Evolutionary conservation across 2,888 invertebrate genomes (phyloP), one percentile per base, ranked within the genome.

Genomic region (Tipula helvola): DNA sequence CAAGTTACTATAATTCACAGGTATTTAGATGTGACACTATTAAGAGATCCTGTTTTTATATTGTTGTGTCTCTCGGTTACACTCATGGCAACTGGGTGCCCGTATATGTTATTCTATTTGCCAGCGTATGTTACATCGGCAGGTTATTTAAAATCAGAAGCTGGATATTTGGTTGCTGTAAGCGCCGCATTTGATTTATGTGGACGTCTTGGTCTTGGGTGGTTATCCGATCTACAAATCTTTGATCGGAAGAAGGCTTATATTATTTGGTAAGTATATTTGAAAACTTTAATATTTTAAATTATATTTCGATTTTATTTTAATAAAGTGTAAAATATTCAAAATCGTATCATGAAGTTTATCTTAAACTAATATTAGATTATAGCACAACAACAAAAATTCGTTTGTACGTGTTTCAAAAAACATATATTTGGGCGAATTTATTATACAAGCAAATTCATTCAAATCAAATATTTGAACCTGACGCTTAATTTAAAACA

Each of bases 51-150:
- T 88, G 93, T 94, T 4, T 96, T 96, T 89, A 94, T 95, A 5
- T 91, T 95, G 88, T 94, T 96, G 91, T 95, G 95, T 87, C 92
- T 95, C 1, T 95, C 96, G 0, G 95, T 96, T 10, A 95, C 94
- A 0, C 92, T 96, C 2, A 95, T 95, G 94, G 95, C 95, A 0
- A 95, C 95, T 36, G 96, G 96, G 12, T 95, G 95, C 3, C 96
- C 96, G 0, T 95, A 95, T 90, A 95, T 95, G 89, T 90, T 96
- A 3, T 95, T 95, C 90, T 95, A 95, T 89, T 91, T 96, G 83
- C 96, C 96, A 0, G 95, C 96, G 0, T 95, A 95, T 89, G 95
- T 95, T 0, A 94, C 95, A 57, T 93, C 95, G 0, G 92, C 92
- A 0, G 95, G 95, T 16, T 91, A 91, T 87, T 91, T 90, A 87